A percentile compares a stretch with the other conserved stretches of the same genome.
phyloP scores from a whole-genome alignment of 2,888 invertebrate species.

The Cephus sareptanus region DNA sequence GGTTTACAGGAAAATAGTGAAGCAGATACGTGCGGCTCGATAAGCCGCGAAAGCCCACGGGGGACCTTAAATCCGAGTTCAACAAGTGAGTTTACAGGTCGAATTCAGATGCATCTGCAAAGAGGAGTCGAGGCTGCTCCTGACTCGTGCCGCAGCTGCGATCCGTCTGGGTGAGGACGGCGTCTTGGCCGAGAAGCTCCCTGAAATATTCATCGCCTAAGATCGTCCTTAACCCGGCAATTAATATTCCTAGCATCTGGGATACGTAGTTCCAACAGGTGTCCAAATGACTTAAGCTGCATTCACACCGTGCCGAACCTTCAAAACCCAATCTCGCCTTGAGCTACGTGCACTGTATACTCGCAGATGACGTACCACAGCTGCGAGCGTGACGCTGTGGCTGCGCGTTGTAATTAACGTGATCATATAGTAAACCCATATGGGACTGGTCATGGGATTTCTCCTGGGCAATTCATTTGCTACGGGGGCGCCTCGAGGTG shows the following conservation, averaged over 20 bases:
- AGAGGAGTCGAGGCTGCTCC: neutral
- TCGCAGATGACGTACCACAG: neutral
- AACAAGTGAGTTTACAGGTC: neutral
- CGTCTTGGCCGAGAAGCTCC: neutral
- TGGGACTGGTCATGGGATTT: conserved; percentile 5
- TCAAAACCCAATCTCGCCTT: neutral
- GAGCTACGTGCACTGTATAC: neutral
- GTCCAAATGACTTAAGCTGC: conserved; percentile 4
- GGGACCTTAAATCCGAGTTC: neutral
- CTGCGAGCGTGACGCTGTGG: neutral
- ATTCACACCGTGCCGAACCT: neutral
- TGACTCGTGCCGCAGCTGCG: neutral
- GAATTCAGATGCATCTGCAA: conserved; percentile 1
- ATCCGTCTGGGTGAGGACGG: neutral
- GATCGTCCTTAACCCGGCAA: conserved; percentile 13
- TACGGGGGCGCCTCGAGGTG: neutral
- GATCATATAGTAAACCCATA: neutral
- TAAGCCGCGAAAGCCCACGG: neutral
- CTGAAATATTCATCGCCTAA: conserved; percentile 20
- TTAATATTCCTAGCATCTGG: conserved; percentile 23
- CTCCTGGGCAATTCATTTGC: neutral
- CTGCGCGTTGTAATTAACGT: neutral
- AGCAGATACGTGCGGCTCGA: neutral
- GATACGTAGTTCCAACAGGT: conserved; percentile 18
- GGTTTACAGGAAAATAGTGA: neutral